phyloP scores from a whole-genome alignment of 2,797 vertebrate species.

The Acomys russatus region DNA sequence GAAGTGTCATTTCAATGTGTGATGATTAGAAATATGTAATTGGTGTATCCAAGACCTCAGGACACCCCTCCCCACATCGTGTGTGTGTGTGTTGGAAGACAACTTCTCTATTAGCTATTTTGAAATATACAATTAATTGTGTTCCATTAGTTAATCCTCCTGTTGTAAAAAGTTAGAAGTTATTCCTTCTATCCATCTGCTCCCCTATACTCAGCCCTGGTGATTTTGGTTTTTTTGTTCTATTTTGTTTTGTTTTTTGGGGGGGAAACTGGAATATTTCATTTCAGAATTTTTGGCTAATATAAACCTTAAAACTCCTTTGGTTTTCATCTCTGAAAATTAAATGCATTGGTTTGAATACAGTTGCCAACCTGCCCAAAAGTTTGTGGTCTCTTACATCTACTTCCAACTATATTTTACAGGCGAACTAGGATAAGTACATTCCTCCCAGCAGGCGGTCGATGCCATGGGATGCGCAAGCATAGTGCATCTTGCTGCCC shows the following conservation, averaged over 20 bases:
- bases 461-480: neutral
- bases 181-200: neutral
- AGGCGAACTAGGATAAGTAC: slow-evolving; percentile 41
- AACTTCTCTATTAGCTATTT: neutral
- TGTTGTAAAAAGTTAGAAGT: neutral
- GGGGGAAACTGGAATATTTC: neutral
- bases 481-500: slow-evolving; percentile 45
- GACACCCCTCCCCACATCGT: neutral
- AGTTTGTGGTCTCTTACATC: slow-evolving; percentile 1
- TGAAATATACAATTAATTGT: neutral
- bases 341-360: slow-evolving; percentile 42
- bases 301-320: slow-evolving; percentile 59
- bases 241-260: too few species aligned
- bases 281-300: neutral
- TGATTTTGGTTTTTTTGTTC: neutral
- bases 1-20: neutral
- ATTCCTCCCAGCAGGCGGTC: neutral
- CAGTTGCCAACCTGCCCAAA: neutral
- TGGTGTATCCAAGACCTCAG: neutral
- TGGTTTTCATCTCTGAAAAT: slow-evolving; percentile 8
- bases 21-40: neutral
- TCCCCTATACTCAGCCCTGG: too few species aligned
- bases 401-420: neutral
- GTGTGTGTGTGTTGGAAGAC: neutral
- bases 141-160: neutral